Percentiles rank a stretch among this genome's conserved stretches.
Evolutionary conservation across 1,140 invertebrate species (phyloP).

Genomic region (Rhyzopertha dominica): DNA sequence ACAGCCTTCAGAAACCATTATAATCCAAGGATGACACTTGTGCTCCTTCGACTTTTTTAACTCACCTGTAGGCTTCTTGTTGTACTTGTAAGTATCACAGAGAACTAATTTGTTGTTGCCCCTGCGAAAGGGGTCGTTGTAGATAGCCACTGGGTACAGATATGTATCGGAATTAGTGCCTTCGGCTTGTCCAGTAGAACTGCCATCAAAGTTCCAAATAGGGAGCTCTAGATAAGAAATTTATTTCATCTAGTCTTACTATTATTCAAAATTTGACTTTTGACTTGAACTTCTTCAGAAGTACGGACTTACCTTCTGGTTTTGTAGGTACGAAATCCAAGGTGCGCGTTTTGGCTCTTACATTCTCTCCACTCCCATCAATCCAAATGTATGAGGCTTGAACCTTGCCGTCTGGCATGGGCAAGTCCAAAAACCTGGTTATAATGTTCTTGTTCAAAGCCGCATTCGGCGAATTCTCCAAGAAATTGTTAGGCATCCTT

Average conservation of each 20-base stretch:
- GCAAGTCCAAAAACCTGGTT: conserved; percentile 67
- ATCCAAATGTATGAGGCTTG: conserved; percentile 95
- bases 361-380: conserved; percentile 84
- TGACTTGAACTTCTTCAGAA: no score
- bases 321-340: conserved; percentile 69
- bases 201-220: conserved; percentile 91
- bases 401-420: conserved; percentile 69
- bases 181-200: conserved; percentile 71
- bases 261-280: neutral
- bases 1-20: no score
- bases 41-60: no score
- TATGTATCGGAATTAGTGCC: conserved; percentile 81
- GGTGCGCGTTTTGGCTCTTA: conserved; percentile 85
- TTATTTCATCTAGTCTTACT: conserved; percentile 3
- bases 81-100: conserved; percentile 74
- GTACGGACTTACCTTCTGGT: conserved; percentile 56
- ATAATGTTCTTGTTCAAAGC: conserved; percentile 70
- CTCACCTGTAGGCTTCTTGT: conserved; percentile 57
- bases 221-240: conserved; percentile 63
- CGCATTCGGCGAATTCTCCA: conserved; percentile 64
- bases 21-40: no score
- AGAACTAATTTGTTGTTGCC: conserved; percentile 79
- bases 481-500: conserved; percentile 49
- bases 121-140: conserved; percentile 80
- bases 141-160: conserved; percentile 76